Percentiles rank a stretch among this genome's conserved stretches.
Conservation (phyloP, 2,113 vertebrate genomes). For the Oryctolagus cuniculus region mOryCun1.1 NC_091432.1:128403501-128404000, state of each 20-base stretch:
- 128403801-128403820: neutral
- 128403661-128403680: neutral
- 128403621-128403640: neutral
- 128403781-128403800: neutral
- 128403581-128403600: neutral
- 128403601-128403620: neutral
- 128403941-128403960: neutral
- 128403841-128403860: neutral
- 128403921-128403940: neutral
- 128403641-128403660: neutral
- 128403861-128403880: neutral
- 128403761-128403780: too few species aligned
- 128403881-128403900: constrained; percentile 4
- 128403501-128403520: neutral
- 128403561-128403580: neutral
- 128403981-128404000: neutral
- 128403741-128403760: neutral
- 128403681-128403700: neutral
- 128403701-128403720: neutral
- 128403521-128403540: neutral
- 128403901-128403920: neutral
- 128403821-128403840: neutral
- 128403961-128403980: neutral
- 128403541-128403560: too few species aligned
- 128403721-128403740: neutral